Evolutionary conservation across 1,140 invertebrate genomes (phyloP).

Genomic region (Aphaenogaster rudis): DNA sequence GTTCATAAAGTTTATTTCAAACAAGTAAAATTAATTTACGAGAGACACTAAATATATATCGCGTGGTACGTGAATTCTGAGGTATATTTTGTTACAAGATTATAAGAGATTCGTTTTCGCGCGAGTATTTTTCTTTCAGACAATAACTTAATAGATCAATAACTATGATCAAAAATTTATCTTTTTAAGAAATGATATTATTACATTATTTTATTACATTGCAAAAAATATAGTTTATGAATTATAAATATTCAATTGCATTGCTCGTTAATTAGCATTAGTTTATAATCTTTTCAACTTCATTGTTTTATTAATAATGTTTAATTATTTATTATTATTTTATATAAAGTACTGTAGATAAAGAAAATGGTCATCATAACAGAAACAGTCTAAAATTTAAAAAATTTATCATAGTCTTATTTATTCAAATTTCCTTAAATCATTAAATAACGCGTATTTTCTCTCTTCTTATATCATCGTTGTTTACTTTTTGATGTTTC

Average conservation of each 20-base stretch:
- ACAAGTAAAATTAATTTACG: background rate
- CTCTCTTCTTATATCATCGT: background rate
- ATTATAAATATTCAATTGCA: no score
- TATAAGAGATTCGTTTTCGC: background rate
- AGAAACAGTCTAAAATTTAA: background rate
- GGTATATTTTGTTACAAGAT: background rate
- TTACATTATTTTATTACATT: no score
- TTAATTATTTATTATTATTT: no score
- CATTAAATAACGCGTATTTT: background rate
- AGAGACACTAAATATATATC: background rate
- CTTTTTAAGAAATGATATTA: background rate
- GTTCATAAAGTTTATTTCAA: background rate
- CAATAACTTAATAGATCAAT: conserved; percentile 1
- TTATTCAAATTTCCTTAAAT: background rate
- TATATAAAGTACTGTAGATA: background rate
- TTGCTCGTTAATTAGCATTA: no score
- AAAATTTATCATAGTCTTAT: background rate
- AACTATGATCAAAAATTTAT: background rate
- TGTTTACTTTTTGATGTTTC: background rate
- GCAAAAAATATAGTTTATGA: no score
- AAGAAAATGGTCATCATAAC: background rate
- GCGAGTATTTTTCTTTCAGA: background rate
- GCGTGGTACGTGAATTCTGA: background rate
- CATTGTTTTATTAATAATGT: no score
- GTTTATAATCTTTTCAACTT: no score